Conservation (phyloP, 2,888 invertebrate genomes). For the Harpalus rubripes region DNA sequence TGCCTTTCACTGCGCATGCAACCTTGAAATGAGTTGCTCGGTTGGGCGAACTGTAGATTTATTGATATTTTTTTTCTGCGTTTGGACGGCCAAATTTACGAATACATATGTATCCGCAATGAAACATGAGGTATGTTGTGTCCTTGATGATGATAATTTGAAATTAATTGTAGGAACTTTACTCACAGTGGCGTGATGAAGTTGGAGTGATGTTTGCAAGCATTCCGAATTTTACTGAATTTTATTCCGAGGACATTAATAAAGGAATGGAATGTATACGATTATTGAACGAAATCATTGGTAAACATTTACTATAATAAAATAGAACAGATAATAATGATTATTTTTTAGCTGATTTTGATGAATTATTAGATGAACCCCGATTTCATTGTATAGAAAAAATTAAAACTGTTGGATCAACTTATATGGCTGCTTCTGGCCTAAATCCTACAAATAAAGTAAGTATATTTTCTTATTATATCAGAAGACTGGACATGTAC, state of each 20-base stretch:
- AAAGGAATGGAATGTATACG: constrained; percentile 99
- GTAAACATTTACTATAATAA: constrained; percentile 78
- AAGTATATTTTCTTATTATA: constrained; percentile 69
- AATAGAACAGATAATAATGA: background rate
- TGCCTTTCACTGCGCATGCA: too few relatives aligned
- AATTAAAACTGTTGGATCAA: constrained; percentile 95
- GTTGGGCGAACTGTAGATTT: too few relatives aligned
- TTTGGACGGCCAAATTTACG: too few relatives aligned
- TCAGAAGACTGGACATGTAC: too few relatives aligned
- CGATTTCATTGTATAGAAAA: constrained; percentile 94
- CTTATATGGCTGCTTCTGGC: constrained; percentile 98
- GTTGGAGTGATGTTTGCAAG: constrained; percentile 98
- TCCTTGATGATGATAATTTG: constrained; percentile 20
- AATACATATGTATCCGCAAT: too few relatives aligned
- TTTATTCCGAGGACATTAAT: constrained; percentile 98
- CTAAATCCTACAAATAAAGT: constrained; percentile 88
- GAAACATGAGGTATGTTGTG: too few relatives aligned
- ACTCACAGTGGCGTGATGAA: constrained; percentile 90
- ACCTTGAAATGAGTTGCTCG: too few relatives aligned
- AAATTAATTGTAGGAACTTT: constrained; percentile 82
- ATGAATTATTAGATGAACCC: constrained; percentile 91
- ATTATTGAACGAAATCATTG: constrained; percentile 98
- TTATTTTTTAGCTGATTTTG: constrained; percentile 87
- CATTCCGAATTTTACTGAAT: constrained; percentile 98
- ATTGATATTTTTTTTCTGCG: too few relatives aligned